A percentile compares a stretch with the other conserved stretches of the same genome.
These are phyloP conservation scores for Sebastes hubbsi DNA, from an alignment of 2,797 vertebrate species.

Conservation along the genomic window DNA sequence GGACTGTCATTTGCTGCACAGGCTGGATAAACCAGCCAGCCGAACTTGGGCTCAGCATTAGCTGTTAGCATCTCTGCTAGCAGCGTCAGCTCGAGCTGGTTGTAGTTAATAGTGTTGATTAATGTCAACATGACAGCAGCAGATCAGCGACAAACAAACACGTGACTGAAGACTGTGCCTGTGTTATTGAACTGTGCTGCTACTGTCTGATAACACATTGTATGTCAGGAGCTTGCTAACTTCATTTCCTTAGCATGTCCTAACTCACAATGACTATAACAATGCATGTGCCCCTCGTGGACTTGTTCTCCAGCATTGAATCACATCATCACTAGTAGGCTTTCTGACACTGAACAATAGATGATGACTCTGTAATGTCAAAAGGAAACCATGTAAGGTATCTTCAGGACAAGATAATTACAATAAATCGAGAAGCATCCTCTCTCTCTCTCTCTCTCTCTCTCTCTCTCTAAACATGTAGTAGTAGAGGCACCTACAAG, in stretches of 20 bases:
- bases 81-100: neutral
- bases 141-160: neutral
- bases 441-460: no score
- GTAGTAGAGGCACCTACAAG: neutral
- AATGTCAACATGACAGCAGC: neutral
- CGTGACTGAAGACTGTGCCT: no score
- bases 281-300: neutral
- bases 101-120: neutral
- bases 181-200: neutral
- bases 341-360: neutral
- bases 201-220: neutral
- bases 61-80: slow-evolving; percentile 26
- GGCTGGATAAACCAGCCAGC: neutral
- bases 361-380: neutral
- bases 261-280: neutral
- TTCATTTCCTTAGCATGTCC: neutral
- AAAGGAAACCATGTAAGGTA: no score
- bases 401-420: neutral
- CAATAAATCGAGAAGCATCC: neutral
- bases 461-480: neutral
- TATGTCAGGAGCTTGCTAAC: neutral
- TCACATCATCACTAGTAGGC: neutral
- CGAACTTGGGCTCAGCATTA: slow-evolving; percentile 29
- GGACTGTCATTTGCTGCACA: slow-evolving; percentile 7
- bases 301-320: neutral